Base-by-base conservation (phyloP, 2,888 invertebrate genomes). In the Carpatolechia fugitivella region DNA sequence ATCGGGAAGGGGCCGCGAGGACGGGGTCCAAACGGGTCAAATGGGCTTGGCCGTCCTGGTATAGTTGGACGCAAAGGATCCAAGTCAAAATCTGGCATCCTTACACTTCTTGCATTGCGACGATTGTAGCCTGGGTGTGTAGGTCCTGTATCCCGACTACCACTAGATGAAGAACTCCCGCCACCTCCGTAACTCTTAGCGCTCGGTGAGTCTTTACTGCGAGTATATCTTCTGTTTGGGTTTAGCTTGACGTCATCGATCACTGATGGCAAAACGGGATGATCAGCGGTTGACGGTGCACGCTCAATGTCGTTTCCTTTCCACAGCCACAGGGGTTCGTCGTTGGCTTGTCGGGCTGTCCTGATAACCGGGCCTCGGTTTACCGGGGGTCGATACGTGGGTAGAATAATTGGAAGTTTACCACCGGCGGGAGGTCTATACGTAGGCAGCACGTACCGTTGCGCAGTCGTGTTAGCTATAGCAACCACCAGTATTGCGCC, bases 81-180 rank as follows among this genome's bases (percentile, higher is more conserved):
- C n/a, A n/a, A n/a, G 10, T 47, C 33, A 46, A 24, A 29, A 13
- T 54, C 36, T 49, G 58, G 55, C n/a, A 53, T 36, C 14, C 54
- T 52, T 4, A 56, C 48, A 18, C 55, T 57, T 58, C 74, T 68
- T 6, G 77, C 62, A 44, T 80, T 75, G 16, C 79, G 72, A 3
- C 74, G 69, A 51, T 78, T 77, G 59, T 76, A 76, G 10, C 76
- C 79, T 8, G 78, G 74, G 56, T 77, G 75, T 3, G 76, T 75
- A 4, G 70, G 56, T 5, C 76, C 76, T 5, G 76, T 76, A 38
- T 75, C 61, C 1, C 66, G 67, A 16, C 70, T 57, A 31, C 65
- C 64, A 18, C 40, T 18, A 11, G 40, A 41, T 3, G 69, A 63
- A 1, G 66, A 60, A n/a, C 62, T 59, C 41, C 68, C 68, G 35